Evolutionary conservation across 2,797 vertebrate genomes (phyloP), one percentile per base, ranked within the genome.

Genomic region (Hypotaenidia philippensis): DNA sequence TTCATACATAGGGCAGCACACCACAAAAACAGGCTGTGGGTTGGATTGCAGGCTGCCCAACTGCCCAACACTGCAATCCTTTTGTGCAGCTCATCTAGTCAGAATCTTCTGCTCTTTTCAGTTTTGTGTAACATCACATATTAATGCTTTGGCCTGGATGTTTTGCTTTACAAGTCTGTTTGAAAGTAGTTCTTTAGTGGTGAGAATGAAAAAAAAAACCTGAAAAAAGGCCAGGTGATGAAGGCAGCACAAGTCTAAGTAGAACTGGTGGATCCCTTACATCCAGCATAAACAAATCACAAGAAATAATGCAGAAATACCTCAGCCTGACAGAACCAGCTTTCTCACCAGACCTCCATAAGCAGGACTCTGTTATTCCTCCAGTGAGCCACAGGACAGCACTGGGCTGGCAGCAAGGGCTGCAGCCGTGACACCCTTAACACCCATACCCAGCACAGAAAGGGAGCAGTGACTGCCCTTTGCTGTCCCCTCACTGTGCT

Each of bases 351-450:
- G 13, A 22, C 12, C 40, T 18, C 45, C 1, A 4, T 6, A 2
- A 40, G 23, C 31, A 13, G n/a, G 36, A 22, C 25, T 75, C 66
- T 44, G 91, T 25, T 68, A 17, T 85, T 79, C 53, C 78, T 29
- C 29, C 38, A 12, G 32, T 5, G 3, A 10, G 69, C 96, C 89
- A 77, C 89, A 32, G 70, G 89, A 66, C 61, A 80, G 84, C 80
- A 56, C 13, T 14, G 34, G 63, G 40, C 68, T 25, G 57, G 56
- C 70, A 53, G 26, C 38, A 9, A 64, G 38, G 36, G 38, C 65
- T 16, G 45, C 52, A 38, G 52, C 52, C 19, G 25, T 3, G 38
- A 8, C 74, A 12, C 14, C 1, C 3, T 29, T 6, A 17, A 41
- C 41, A 41, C 41, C 41, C 41, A 41, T 41, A 10, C 38, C 45